Conservation (phyloP, 2,113 vertebrate genomes). For the Thunnus maccoyii region DNA sequence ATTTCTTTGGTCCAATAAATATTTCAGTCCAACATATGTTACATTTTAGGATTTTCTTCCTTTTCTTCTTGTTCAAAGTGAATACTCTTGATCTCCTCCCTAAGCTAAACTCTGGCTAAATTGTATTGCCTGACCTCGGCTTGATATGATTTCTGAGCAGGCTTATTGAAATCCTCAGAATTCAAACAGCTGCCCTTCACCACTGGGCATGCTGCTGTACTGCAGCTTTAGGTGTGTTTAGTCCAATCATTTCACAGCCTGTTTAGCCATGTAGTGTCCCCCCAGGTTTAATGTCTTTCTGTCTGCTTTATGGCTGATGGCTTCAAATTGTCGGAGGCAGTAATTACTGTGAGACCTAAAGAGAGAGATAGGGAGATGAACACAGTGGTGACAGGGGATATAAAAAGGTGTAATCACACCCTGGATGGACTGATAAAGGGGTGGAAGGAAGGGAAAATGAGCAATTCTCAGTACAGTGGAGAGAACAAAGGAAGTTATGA, state of each 20-base stretch:
- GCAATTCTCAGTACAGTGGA: background rate
- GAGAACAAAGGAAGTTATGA: background rate
- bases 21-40: background rate
- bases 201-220: background rate
- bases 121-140: conserved; percentile 37
- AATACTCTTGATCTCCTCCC: conserved; percentile 26
- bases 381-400: conserved; percentile 23
- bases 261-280: conserved; percentile 30
- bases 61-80: conserved; percentile 23
- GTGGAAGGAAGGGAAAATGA: background rate
- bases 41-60: background rate
- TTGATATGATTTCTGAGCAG: conserved; percentile 30
- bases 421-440: background rate
- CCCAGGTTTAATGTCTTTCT: conserved; percentile 16
- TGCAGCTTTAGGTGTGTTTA: conserved; percentile 24
- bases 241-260: conserved; percentile 7
- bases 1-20: background rate
- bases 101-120: conserved; percentile 44
- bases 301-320: conserved; percentile 14
- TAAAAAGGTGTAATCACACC: conserved; percentile 25
- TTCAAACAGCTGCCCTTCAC: conserved; percentile 8
- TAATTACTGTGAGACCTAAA: conserved; percentile 47
- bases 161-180: conserved; percentile 47
- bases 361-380: background rate
- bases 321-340: conserved; percentile 34